Conservation (phyloP, 2,113 vertebrate genomes). For the Coptodon rendalli region DNA sequence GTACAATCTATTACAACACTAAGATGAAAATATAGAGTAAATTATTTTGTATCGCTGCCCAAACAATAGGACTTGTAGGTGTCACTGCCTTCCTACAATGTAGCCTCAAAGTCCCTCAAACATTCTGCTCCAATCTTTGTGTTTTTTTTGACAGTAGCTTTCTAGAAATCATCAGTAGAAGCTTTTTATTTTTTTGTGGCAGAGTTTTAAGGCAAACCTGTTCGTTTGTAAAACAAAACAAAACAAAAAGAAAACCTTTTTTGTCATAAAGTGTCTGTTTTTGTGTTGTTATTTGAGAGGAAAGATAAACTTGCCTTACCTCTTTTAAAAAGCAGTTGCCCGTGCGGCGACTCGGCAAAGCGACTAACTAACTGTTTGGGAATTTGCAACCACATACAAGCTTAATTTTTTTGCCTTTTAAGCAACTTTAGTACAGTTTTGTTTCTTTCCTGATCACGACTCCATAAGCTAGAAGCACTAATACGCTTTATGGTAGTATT, state of each 20-base stretch:
- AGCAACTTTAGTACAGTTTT: conserved; percentile 45
- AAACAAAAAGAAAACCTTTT: not conserved
- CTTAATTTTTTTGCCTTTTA: not conserved
- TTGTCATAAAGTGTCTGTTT: conserved; percentile 42
- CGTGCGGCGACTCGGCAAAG: not conserved
- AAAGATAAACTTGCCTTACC: conserved; percentile 35
- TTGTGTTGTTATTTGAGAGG: conserved; percentile 46
- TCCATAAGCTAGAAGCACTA: conserved; percentile 72
- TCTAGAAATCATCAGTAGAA: conserved; percentile 30
- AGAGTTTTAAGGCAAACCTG: not conserved
- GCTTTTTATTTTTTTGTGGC: not conserved
- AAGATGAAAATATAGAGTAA: conserved; percentile 49
- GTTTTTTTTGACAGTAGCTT: conserved; percentile 25
- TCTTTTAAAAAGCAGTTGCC: conserved; percentile 30
- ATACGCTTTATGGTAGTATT: conserved; percentile 69
- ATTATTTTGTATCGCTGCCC: conserved; percentile 68
- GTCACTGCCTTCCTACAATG: conserved; percentile 59
- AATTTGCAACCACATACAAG: conserved; percentile 10
- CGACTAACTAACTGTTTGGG: conserved; percentile 1
- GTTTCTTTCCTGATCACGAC: conserved; percentile 52
- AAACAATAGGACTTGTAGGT: conserved; percentile 52
- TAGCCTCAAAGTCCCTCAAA: conserved; percentile 58
- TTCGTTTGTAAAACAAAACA: conserved; percentile 14
- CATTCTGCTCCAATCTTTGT: conserved; percentile 45
- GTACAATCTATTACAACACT: conserved; percentile 59